These are phyloP conservation scores for Dryobates pubescens DNA, from an alignment of 2,797 vertebrate species.

Conservation along the genomic window DNA sequence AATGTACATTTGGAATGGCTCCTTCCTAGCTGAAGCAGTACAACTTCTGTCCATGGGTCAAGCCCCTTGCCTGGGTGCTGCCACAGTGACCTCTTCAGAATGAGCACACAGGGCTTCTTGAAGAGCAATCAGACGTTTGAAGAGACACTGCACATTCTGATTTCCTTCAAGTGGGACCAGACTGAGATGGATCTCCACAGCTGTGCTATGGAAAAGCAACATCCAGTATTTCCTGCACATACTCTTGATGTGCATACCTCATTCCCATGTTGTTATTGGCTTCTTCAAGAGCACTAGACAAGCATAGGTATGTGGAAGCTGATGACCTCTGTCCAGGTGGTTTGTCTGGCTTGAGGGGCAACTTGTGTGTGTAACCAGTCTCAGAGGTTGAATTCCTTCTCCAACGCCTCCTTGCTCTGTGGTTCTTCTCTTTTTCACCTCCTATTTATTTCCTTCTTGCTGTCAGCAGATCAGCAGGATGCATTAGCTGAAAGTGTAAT, in stretches of 20 bases:
- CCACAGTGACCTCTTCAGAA: fast-evolving
- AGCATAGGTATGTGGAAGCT: not conserved
- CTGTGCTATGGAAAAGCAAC: not conserved
- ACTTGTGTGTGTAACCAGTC: not conserved
- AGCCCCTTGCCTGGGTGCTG: not conserved
- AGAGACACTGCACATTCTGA: not conserved
- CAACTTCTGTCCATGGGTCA: fast-evolving
- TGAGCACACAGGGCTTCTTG: not conserved
- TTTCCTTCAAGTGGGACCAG: not conserved
- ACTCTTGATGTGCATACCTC: not conserved
- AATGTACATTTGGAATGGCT: not conserved
- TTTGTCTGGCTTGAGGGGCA: not conserved
- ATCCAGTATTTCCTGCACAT: not conserved
- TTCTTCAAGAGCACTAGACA: not conserved
- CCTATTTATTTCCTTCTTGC: constrained; percentile 55
- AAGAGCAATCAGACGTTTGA: not conserved
- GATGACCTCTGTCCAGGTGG: not conserved
- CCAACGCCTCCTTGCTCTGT: constrained; percentile 18
- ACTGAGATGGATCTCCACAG: not conserved
- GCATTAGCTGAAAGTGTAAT: constrained; percentile 18
- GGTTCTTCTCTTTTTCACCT: constrained; percentile 53
- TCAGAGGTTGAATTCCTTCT: not conserved
- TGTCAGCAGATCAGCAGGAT: constrained; percentile 60
- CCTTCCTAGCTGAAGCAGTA: not conserved
- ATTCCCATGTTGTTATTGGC: not conserved